Percentiles rank a stretch among this genome's conserved stretches.
These are phyloP conservation scores for Xenotilapia longispinis DNA, from an alignment of 2,113 vertebrate genomes.

Conservation along the genomic window DNA sequence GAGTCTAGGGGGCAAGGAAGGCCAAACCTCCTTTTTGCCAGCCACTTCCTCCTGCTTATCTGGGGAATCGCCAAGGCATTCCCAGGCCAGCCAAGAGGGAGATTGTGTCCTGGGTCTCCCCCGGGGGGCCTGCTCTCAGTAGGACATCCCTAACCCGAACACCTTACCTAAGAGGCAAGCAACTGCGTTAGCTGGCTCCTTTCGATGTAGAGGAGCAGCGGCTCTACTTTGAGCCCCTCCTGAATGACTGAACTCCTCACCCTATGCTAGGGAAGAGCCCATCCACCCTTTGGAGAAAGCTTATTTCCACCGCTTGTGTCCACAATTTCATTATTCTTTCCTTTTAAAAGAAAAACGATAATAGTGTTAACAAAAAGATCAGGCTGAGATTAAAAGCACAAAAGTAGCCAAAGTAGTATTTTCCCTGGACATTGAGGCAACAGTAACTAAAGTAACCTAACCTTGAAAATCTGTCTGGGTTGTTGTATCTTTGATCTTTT, in stretches of 20 bases:
- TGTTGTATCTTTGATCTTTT: not conserved
- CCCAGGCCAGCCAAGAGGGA: not conserved
- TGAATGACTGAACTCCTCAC: not conserved
- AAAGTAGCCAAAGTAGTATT: not conserved
- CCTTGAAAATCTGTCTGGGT: not conserved
- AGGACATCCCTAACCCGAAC: not conserved
- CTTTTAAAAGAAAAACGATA: not conserved
- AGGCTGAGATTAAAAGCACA: not conserved
- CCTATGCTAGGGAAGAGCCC: not conserved
- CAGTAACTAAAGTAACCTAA: not conserved
- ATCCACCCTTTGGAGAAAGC: not conserved
- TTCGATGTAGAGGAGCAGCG: accelerated
- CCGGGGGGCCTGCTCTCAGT: not conserved
- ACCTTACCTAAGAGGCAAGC: not conserved
- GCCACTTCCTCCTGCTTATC: not conserved
- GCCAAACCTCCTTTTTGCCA: not conserved
- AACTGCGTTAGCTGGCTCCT: not conserved
- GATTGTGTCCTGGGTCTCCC: not conserved
- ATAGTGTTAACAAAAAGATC: not conserved
- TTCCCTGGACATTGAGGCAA: not conserved
- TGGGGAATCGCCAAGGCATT: not conserved
- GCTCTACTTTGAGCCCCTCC: not conserved
- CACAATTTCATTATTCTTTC: not conserved
- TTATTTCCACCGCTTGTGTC: not conserved
- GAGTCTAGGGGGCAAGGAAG: not conserved